phyloP scores from a whole-genome alignment of 2,888 invertebrate species.

The Microchrysa polita region DNA sequence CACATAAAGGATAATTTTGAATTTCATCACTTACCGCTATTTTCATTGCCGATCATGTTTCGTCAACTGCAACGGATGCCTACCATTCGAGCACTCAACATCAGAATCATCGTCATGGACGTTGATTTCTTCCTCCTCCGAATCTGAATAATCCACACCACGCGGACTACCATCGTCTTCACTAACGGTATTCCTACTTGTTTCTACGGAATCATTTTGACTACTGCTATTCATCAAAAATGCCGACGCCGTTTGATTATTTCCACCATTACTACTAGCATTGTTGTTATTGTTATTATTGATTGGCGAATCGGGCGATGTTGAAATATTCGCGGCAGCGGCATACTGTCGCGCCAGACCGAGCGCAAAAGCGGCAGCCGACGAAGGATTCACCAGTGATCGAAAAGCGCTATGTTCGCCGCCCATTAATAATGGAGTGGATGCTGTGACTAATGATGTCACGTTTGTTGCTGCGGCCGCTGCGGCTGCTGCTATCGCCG shows the following conservation, averaged over 20 bases:
- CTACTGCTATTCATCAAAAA: not conserved
- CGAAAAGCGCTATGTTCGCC: constrained; percentile 91
- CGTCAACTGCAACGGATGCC: constrained; percentile 60
- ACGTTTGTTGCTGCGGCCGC: constrained; percentile 55
- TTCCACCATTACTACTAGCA: not conserved
- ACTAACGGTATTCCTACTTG: constrained; percentile 5
- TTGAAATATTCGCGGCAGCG: constrained; percentile 50
- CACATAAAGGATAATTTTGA: not conserved
- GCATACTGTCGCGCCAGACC: constrained; percentile 60
- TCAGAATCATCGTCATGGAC: constrained; percentile 80
- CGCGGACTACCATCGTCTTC: constrained; percentile 30
- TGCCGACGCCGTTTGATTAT: constrained; percentile 3
- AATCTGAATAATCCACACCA: constrained; percentile 63
- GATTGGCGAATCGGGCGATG: constrained; percentile 42
- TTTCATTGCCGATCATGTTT: constrained; percentile 60
- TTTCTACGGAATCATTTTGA: constrained; percentile 19
- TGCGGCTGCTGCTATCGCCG: constrained; percentile 43
- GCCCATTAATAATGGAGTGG: constrained; percentile 76
- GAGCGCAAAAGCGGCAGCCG: constrained; percentile 68
- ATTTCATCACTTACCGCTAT: not conserved
- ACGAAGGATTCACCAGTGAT: constrained; percentile 72
- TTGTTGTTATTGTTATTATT: constrained; percentile 17
- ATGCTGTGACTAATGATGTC: constrained; percentile 64
- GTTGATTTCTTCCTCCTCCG: constrained; percentile 84
- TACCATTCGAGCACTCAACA: constrained; percentile 61